Conservation (phyloP, 2,113 vertebrate genomes). For the Rhinolophus sinicus region DNA sequence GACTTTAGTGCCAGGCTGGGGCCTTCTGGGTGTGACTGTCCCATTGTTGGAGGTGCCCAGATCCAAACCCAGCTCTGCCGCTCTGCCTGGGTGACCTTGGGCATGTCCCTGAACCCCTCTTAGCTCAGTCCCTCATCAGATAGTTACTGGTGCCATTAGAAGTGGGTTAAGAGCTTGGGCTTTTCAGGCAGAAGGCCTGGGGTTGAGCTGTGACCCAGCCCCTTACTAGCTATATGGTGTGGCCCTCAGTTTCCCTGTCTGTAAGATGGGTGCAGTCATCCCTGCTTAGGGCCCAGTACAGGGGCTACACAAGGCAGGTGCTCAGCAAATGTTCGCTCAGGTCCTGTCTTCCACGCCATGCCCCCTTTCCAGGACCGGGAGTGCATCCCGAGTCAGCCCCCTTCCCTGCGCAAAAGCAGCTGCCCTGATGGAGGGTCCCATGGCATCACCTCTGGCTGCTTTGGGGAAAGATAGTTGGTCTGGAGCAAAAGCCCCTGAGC, state of each 20-base stretch:
- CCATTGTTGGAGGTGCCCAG: neutral
- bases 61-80: neutral
- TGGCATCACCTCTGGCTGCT: neutral
- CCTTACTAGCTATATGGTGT: neutral
- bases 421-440: neutral
- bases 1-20: neutral
- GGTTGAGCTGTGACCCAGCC: neutral
- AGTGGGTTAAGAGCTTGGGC: neutral
- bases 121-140: neutral
- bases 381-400: neutral
- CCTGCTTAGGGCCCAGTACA: neutral
- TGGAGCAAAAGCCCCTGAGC: neutral
- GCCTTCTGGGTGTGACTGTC: neutral
- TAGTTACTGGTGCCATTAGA: neutral
- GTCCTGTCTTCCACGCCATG: neutral
- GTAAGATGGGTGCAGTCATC: neutral
- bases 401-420: neutral
- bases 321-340: accelerated
- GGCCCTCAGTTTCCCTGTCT: neutral
- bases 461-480: neutral
- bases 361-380: neutral
- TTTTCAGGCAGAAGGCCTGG: neutral
- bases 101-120: neutral
- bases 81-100: neutral
- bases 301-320: too few species aligned